These are phyloP conservation scores for Volucella zonaria DNA, from an alignment of 2,888 invertebrate species.

Conservation along the genomic window DNA sequence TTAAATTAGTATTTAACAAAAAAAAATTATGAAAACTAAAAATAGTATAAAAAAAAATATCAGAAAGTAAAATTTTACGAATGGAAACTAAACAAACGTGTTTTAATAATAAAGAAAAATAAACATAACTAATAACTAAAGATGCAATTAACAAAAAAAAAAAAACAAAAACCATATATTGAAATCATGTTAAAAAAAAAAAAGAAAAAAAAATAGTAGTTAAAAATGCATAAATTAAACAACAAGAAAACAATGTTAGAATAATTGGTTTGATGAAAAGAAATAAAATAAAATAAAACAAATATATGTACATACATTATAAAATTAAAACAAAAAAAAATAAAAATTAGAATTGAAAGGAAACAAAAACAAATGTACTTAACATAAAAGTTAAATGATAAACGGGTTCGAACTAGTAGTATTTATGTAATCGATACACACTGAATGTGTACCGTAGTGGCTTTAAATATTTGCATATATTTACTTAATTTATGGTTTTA, in stretches of 20 bases:
- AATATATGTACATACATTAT: conserved; percentile 66
- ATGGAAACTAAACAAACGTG: conserved; percentile 70
- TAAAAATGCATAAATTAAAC: conserved; percentile 57
- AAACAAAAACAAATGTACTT: conserved; percentile 32
- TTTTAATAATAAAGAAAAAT: conserved; percentile 69
- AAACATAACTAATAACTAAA: conserved; percentile 29
- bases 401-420: conserved; percentile 40
- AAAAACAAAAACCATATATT: conserved; percentile 65
- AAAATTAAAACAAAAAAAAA: conserved; percentile 43
- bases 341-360: conserved; percentile 11
- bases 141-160: conserved; percentile 50
- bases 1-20: conserved; percentile 35
- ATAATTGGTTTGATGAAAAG: conserved; percentile 67
- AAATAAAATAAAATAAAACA: conserved; percentile 30
- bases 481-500: too few relatives aligned
- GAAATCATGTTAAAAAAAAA: conserved; percentile 75
- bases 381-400: conserved; percentile 27
- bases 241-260: conserved; percentile 46
- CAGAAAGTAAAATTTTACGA: conserved; percentile 63
- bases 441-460: conserved; percentile 39
- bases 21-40: conserved; percentile 37
- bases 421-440: conserved; percentile 10
- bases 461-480: background rate
- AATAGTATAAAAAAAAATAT: conserved; percentile 76
- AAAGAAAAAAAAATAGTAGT: conserved; percentile 73